Evolutionary conservation across 1,140 invertebrate genomes (phyloP).

Genomic region (Drosophila trapezifrons): DNA sequence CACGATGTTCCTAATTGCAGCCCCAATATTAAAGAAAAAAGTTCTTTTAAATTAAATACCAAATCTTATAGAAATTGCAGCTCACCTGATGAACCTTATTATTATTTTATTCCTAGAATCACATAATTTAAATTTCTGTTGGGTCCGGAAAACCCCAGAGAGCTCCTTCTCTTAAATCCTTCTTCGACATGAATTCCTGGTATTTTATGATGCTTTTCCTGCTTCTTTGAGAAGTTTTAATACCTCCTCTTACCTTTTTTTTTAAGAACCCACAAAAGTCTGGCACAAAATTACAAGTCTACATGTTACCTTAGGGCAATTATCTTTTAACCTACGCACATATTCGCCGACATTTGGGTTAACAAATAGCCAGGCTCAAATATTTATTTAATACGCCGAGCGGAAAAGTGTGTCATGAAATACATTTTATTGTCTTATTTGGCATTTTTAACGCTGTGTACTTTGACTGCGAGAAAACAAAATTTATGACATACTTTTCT

Average conservation of each 20-base stretch:
- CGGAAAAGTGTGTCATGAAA: slow-evolving; percentile 59
- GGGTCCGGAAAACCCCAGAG: neutral
- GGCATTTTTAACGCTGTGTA: slow-evolving; percentile 38
- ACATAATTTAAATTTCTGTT: neutral
- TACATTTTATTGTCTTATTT: slow-evolving; percentile 63
- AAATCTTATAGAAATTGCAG: too few relatives aligned
- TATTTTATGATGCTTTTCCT: neutral
- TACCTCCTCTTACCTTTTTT: neutral
- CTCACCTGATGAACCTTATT: too few relatives aligned
- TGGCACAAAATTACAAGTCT: slow-evolving; percentile 12
- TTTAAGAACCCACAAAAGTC: slow-evolving; percentile 9
- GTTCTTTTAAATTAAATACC: too few relatives aligned
- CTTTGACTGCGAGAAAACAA: slow-evolving; percentile 41
- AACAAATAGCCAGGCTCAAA: slow-evolving; percentile 44
- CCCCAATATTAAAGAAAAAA: too few relatives aligned
- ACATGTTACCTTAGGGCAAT: slow-evolving; percentile 6
- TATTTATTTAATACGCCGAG: slow-evolving; percentile 51
- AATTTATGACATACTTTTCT: slow-evolving; percentile 59
- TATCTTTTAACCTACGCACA: slow-evolving; percentile 27
- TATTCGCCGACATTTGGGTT: slow-evolving; percentile 26
- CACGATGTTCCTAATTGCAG: too few relatives aligned
- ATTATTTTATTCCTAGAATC: too few relatives aligned
- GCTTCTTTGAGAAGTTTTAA: neutral
- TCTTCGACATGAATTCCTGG: too few relatives aligned
- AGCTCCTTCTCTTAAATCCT: neutral